A percentile compares a stretch with the other conserved stretches of the same genome.
phyloP scores from a whole-genome alignment of 2,888 invertebrate species.

The Lepidocyrtoides sp. region DNA sequence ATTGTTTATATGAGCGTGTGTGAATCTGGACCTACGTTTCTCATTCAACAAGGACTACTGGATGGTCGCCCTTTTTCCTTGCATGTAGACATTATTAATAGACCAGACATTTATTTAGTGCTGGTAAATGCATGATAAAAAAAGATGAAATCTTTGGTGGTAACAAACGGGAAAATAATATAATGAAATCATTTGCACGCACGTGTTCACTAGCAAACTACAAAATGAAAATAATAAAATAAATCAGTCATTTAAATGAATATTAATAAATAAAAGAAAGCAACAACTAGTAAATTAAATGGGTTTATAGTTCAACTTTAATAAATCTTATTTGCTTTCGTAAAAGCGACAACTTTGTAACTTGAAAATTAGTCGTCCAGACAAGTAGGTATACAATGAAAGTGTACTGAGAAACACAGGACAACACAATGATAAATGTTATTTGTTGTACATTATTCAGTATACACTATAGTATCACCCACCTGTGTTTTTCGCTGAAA shows the following conservation, averaged over 20 bases:
- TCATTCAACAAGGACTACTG: too few relatives aligned
- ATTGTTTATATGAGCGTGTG: too few relatives aligned
- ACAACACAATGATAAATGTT: neutral
- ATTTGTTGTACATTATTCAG: neutral
- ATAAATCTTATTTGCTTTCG: constrained; percentile 8
- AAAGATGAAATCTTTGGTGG: too few relatives aligned
- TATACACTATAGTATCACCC: constrained; percentile 8
- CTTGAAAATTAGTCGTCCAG: constrained; percentile 3
- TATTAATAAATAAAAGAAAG: constrained; percentile 11
- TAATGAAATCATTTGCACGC: neutral
- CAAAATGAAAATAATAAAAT: neutral
- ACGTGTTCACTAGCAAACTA: neutral
- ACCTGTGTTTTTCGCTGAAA: constrained; percentile 62
- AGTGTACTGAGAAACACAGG: neutral
- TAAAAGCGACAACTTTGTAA: constrained; percentile 8
- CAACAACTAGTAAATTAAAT: neutral
- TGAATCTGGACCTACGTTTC: too few relatives aligned
- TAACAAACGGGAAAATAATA: too few relatives aligned
- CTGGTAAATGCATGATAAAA: too few relatives aligned
- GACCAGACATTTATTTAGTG: too few relatives aligned
- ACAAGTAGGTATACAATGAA: neutral
- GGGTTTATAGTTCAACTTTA: neutral
- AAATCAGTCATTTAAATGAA: neutral
- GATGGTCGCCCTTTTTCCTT: too few relatives aligned
- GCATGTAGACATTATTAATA: too few relatives aligned